Conservation (phyloP, 2,888 invertebrate genomes). For the Ophion ventricosus region DNA sequence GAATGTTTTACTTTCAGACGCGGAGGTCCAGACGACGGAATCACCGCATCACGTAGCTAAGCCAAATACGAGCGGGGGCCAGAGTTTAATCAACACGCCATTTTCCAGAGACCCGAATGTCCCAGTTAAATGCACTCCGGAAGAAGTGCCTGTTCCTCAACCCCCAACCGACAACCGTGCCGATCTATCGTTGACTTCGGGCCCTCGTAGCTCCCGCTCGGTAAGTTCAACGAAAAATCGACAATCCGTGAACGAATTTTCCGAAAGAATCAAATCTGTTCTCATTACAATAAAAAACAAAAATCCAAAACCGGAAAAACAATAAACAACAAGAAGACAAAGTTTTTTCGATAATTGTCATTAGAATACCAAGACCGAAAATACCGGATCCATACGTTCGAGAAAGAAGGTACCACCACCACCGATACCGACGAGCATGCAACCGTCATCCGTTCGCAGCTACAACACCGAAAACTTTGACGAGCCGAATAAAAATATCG, state of each 20-base stretch:
- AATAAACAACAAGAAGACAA: no score
- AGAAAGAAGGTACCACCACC: slow-evolving; percentile 81
- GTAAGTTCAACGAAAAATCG: slow-evolving; percentile 70
- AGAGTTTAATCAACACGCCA: slow-evolving; percentile 82
- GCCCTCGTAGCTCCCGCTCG: slow-evolving; percentile 78
- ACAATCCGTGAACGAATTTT: not conserved
- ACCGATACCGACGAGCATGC: slow-evolving; percentile 76
- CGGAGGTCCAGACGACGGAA: slow-evolving; percentile 82
- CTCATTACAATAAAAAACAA: not conserved
- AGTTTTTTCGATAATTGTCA: not conserved
- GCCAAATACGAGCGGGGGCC: slow-evolving; percentile 74
- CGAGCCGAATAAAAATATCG: slow-evolving; percentile 69
- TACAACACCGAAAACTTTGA: slow-evolving; percentile 73
- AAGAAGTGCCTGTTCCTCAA: slow-evolving; percentile 72
- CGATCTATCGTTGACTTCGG: slow-evolving; percentile 70
- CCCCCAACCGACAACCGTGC: slow-evolving; percentile 72
- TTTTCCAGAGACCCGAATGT: slow-evolving; percentile 82
- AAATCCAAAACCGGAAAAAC: not conserved
- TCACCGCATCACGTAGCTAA: slow-evolving; percentile 80
- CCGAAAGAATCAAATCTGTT: not conserved
- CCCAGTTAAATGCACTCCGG: slow-evolving; percentile 79
- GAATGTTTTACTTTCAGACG: slow-evolving; percentile 77
- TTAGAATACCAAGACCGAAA: slow-evolving; percentile 82
- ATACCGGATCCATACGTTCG: slow-evolving; percentile 87
- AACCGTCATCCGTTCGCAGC: slow-evolving; percentile 68